Base-by-base conservation (phyloP, 1,140 invertebrate species). In the Eubasilissa regina region DNA sequence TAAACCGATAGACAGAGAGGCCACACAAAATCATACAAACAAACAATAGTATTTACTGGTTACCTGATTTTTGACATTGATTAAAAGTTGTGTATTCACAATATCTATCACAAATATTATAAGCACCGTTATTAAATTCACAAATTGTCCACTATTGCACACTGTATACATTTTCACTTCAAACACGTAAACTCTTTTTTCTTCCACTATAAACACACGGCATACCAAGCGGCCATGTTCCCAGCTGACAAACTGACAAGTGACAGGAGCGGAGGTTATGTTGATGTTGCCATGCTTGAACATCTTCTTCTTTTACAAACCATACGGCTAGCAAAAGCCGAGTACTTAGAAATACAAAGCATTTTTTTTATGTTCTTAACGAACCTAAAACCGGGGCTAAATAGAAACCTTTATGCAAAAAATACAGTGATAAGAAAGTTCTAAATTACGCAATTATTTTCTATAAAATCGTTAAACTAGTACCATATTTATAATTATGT, bases 1-100 rank as follows among this genome's bases (percentile, higher is more conserved):
- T n/a, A n/a, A n/a, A n/a, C n/a, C n/a, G n/a, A n/a, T n/a, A n/a
- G n/a, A 58, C 3, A 58, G 1, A 58, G 55, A 58, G 17, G 55
- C 55, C 55, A 19, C 21, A 19, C 15, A 58, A 58, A 21, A 58
- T 8, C 55, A 58, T 15, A 58, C 55, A 58, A 58, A 58, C 55
- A 58, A 58, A 21, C 55, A 21, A 35, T 6, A 58, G 21, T 58
- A 58, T 58, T 21, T 25, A 35, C 10, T 51, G 12, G 12, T n/a
- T 60, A 91, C 91, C 89, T 92, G 91, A 89, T 93, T 93, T 87
- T 90, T 92, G 21, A 93, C 91, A 85, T 93, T 93, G 83, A 93
- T 93, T 35, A 92, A 87, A 47, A 93, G 87, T 82, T 92, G 89
- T 74, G 90, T 88, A 76, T 82, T 72, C 48, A 76, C 74, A 70